These are phyloP conservation scores for Palythoa grandis DNA, from an alignment of 92 coral and sea anemone species.

Conservation along the genomic window DNA sequence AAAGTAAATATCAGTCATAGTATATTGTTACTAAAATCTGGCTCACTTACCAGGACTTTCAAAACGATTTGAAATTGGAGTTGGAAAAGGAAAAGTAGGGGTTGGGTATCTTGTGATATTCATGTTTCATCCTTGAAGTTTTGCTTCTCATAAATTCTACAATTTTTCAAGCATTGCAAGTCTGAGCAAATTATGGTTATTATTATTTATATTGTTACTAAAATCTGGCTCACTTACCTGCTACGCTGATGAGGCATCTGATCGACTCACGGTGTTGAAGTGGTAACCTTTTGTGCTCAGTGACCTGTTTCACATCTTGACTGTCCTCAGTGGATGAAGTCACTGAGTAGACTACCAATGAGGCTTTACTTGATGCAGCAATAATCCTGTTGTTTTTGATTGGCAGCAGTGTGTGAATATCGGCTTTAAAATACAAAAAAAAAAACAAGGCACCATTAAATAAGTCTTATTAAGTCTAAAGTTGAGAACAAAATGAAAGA, in stretches of 20 bases:
- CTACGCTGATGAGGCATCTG: conserved; percentile 83
- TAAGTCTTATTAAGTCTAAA: too few species aligned
- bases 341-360: conserved; percentile 83
- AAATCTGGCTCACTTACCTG: conserved; percentile 62
- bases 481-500: too few species aligned
- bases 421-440: conserved; percentile 60
- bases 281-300: conserved; percentile 72
- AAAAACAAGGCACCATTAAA: neutral
- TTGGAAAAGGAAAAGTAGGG: too few species aligned
- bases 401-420: conserved; percentile 87
- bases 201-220: neutral
- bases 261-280: conserved; percentile 90
- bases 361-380: conserved; percentile 83
- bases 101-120: too few species aligned
- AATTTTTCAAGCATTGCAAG: too few species aligned
- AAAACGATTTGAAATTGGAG: too few species aligned
- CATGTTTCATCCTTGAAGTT: too few species aligned
- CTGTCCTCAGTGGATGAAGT: conserved; percentile 50
- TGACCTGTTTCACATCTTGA: conserved; percentile 45
- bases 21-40: too few species aligned
- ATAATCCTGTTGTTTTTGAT: conserved; percentile 88
- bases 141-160: too few species aligned
- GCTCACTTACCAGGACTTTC: too few species aligned
- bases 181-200: too few species aligned
- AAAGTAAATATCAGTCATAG: too few species aligned